Conservation (phyloP, 2,113 vertebrate genomes). For the Daubentonia madagascariensis region DNA sequence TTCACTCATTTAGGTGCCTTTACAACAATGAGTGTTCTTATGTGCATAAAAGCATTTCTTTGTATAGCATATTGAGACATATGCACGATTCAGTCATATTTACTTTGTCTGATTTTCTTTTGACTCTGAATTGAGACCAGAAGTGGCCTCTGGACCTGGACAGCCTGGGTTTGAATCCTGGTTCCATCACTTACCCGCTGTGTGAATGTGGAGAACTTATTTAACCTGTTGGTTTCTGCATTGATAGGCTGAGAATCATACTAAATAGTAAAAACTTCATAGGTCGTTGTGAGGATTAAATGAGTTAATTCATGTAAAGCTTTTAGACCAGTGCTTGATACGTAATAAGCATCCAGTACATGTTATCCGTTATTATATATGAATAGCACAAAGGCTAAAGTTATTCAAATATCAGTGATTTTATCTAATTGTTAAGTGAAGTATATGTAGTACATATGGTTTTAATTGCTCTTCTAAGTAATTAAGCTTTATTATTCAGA, state of each 20-base stretch:
- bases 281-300: neutral
- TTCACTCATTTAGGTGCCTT: neutral
- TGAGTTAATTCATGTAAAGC: neutral
- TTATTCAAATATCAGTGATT: neutral
- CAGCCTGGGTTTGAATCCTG: neutral
- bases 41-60: neutral
- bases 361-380: neutral
- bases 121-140: neutral
- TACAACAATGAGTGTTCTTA: neutral
- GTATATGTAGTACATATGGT: neutral
- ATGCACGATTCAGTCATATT: neutral
- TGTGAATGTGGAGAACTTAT: neutral
- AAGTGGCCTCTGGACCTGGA: neutral
- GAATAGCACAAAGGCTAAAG: neutral
- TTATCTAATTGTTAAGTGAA: neutral
- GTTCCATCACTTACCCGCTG: neutral
- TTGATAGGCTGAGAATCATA: neutral
- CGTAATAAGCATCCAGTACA: neutral
- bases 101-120: neutral
- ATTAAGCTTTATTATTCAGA: neutral
- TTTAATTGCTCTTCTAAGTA: slow-evolving; percentile 28
- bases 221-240: neutral
- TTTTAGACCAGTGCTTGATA: neutral
- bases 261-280: neutral
- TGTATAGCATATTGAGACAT: neutral